These are phyloP conservation scores for Brachionus manjavacas DNA, from an alignment of 1,140 invertebrate species.

Conservation along the genomic window DNA sequence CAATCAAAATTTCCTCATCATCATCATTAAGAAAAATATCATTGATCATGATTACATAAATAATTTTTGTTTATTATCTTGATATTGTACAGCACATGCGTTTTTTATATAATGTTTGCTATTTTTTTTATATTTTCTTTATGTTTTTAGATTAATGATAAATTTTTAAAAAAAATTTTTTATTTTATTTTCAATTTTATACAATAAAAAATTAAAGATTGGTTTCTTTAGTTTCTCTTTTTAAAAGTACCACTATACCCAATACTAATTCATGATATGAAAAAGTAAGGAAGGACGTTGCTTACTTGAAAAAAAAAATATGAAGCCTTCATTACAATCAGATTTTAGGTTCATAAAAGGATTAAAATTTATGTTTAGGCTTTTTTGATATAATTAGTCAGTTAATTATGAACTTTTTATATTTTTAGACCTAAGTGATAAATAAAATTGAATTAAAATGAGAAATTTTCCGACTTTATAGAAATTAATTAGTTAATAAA, in stretches of 20 bases:
- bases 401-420: neutral
- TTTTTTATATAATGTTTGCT: neutral
- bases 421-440: neutral
- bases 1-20: neutral
- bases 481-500: neutral
- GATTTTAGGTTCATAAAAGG: no score
- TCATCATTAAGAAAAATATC: neutral
- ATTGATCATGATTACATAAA: neutral
- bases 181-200: neutral
- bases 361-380: no score
- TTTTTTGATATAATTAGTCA: neutral
- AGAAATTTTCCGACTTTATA: neutral
- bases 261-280: no score
- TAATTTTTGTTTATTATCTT: neutral
- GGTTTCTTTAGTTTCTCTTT: neutral
- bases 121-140: no score
- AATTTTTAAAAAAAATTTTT: neutral
- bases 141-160: neutral
- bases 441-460: neutral
- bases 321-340: neutral
- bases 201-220: neutral
- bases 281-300: neutral
- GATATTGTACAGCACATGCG: neutral
- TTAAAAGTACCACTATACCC: neutral
- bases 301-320: neutral